These are phyloP conservation scores for Parapsyche elsis DNA, from an alignment of 1,140 invertebrate genomes.

Conservation along the genomic window DNA sequence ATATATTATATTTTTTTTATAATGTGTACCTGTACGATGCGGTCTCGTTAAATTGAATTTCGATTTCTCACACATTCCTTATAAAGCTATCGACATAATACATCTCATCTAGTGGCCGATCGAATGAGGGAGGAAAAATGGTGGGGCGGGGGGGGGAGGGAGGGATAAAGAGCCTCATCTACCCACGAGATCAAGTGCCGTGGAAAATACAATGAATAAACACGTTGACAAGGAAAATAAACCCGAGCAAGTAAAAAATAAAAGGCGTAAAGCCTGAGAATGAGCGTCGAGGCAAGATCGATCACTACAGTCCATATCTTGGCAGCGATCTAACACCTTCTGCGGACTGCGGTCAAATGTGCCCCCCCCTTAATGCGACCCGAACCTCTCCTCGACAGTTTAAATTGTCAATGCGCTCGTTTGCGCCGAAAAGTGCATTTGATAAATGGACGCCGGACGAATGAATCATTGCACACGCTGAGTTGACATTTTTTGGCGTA, in stretches of 20 bases:
- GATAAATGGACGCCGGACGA: background rate
- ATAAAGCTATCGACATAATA: constrained; percentile 27
- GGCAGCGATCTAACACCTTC: constrained; percentile 29
- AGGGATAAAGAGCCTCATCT: constrained; percentile 15
- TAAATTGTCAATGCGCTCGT: constrained; percentile 12
- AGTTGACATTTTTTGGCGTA: background rate
- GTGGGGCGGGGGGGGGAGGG: background rate
- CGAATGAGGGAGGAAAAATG: background rate
- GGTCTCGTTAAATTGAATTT: constrained; percentile 23
- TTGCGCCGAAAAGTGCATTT: background rate
- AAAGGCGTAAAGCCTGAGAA: background rate
- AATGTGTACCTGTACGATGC: no score
- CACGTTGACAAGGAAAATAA: constrained; percentile 44
- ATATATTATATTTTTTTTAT: no score
- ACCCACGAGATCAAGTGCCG: constrained; percentile 10
- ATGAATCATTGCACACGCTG: background rate
- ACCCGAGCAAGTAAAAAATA: background rate
- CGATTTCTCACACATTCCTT: constrained; percentile 16
- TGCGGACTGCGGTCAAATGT: constrained; percentile 20
- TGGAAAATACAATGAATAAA: constrained; percentile 37
- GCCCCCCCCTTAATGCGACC: background rate
- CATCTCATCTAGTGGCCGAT: constrained; percentile 26
- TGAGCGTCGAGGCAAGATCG: constrained; percentile 20
- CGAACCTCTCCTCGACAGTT: background rate
- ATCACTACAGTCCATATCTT: constrained; percentile 14